Evolutionary conservation across 2,888 invertebrate species (phyloP), one percentile per base, ranked within the genome.

Genomic region (Leptinotarsa haldemani): DNA sequence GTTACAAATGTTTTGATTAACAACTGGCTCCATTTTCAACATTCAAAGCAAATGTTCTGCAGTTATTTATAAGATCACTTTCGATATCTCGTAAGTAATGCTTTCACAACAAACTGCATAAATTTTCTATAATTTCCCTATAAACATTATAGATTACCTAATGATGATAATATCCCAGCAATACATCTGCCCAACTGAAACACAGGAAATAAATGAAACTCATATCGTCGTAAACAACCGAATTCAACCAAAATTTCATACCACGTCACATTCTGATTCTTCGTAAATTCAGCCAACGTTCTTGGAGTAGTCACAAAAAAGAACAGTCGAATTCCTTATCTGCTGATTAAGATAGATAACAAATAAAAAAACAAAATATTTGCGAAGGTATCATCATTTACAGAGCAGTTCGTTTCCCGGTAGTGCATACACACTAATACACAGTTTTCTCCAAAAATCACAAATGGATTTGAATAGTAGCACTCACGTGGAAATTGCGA

Each of bases 401-500:
- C 56, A 22, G 15, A 3, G 56, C 15, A 13, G 22, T 22, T 56
- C 20, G 20, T 56, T 22, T 56, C 56, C 22, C 56, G 22, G 56
- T 56, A 22, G 56, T 22, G 15, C 15, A 22, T 22, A 3, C 30
- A 30, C 7, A 30, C 30, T 7, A 30, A 7, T 30, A 56, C 1
- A 40, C 12, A 4, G 56, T 56, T 65, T 22, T 65, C 1, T 65
- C 15, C 48, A 15, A 65, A 30, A 46, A 66, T 16, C 18, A 16
- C 15, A 52, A 50, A 66, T 66, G 53, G 40, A 18, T 13, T 15
- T 20, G 22, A 4, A n/a, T n/a, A n/a, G 56, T 56, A 4, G 13
- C 22, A 22, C 56, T 9, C 52, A 67, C 12, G 12, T 67, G 18
- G 69, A 70, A 48, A 25, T 61, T 2, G 16, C 61, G 64, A 18